Base-by-base conservation (phyloP, 2,797 vertebrate species). In the Antennarius maculatus region DNA sequence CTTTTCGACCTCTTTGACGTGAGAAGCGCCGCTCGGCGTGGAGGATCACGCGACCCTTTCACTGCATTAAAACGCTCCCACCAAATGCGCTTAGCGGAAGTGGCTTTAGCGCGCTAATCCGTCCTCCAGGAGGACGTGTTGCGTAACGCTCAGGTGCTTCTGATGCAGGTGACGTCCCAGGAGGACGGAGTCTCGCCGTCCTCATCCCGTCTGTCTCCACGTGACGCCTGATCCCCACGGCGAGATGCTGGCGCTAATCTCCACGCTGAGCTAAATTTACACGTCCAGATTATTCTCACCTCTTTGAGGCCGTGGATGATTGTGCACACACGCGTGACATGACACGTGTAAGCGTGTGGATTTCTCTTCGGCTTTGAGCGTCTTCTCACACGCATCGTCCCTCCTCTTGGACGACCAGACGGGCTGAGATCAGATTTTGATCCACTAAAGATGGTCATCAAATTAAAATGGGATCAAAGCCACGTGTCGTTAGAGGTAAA, bases 211-310 rank as follows among this genome's bases (percentile, higher is more conserved):
- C 77, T 74, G 80, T 81, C 80, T 86, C 85, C 86, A 81, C 85
- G 81, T 89, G 89, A 89, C 3, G 70, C 82, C 80, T 90, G 83
- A 91, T 86, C 86, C 80, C 76, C 82, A 88, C 81, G 53, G 61
- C 8, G 17, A 87, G 81, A 76, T 75, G 81, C 86, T 89, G 86
- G 74, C 77, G 62, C 77, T 92, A 91, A 92, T 91, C 89, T 78
- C 80, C 61, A 60, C 66, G 6, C 62, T 53, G 57, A 62, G 75
- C 83, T 90, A 87, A 84, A 89, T 88, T 84, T 88, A 87, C 69
- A 51, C 70, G 73, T 49, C 62, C 65, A 62, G 65, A 85, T 81
- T 79, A 79, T 72, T 84, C 61, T 74, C 79, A 81, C 73, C 80
- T 84, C 69, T 50, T 3, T 69, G 64, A n/a, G 43, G 68, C 34